Evolutionary conservation across 1,140 invertebrate species (phyloP).

Genomic region (Listronotus bonariensis): DNA sequence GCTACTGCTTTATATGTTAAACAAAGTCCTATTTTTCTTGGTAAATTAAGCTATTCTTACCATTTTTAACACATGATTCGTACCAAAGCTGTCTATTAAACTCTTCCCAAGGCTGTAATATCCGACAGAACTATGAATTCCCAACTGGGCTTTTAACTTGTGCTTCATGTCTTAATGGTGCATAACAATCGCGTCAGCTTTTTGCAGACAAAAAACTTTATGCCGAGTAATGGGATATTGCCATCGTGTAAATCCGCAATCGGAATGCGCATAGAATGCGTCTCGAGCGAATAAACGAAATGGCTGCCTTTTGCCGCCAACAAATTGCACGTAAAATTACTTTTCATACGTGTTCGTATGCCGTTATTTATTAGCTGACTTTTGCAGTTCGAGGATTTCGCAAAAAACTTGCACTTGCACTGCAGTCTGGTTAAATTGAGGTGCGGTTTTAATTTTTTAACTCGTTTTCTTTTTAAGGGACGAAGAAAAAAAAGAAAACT

Average conservation of each 20-base stretch:
- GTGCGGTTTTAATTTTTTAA: too few species aligned
- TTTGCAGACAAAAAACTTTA: constrained; percentile 47
- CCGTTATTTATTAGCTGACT: constrained; percentile 38
- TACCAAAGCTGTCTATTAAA: constrained; percentile 30
- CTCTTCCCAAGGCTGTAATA: not conserved
- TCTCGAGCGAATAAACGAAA: constrained; percentile 46
- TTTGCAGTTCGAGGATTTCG: constrained; percentile 15
- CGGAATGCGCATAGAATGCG: constrained; percentile 49
- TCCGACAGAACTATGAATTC: constrained; percentile 4
- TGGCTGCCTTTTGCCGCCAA: constrained; percentile 41
- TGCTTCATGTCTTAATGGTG: constrained; percentile 30
- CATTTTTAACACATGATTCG: too few species aligned
- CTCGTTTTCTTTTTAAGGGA: too few species aligned
- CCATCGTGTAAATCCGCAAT: constrained; percentile 50
- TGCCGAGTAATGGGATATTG: constrained; percentile 51
- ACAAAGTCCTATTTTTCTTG: too few species aligned
- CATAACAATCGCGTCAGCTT: constrained; percentile 38
- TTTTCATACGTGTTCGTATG: constrained; percentile 37
- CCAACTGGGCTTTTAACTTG: constrained; percentile 22
- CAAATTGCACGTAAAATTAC: constrained; percentile 41
- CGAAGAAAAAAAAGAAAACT: too few species aligned
- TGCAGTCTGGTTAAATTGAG: too few species aligned
- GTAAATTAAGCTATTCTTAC: too few species aligned
- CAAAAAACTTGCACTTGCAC: too few species aligned
- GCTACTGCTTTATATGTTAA: too few species aligned